Conservation (phyloP, 2,797 vertebrate genomes). For the Leuciscus waleckii region DNA sequence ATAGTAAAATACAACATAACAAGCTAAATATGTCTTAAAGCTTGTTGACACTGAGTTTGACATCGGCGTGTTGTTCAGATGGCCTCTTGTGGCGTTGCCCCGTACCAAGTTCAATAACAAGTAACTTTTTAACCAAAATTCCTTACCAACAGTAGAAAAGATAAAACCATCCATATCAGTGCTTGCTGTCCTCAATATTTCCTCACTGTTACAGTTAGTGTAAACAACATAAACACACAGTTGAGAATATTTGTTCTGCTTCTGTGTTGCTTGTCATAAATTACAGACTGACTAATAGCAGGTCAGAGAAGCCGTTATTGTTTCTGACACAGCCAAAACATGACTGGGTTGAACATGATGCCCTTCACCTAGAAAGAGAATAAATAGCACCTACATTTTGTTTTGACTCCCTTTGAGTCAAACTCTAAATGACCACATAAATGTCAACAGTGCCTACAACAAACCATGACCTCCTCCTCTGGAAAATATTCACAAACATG, state of each 20-base stretch:
- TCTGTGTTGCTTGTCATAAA: slow-evolving; percentile 6
- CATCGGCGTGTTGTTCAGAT: not conserved
- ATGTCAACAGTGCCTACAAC: not conserved
- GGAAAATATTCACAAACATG: slow-evolving; percentile 22
- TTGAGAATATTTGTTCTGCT: slow-evolving; percentile 17
- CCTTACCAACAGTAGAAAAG: not conserved
- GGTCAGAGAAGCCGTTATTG: not conserved
- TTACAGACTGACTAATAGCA: not conserved
- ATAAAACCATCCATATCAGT: not conserved
- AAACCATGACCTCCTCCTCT: slow-evolving; percentile 10
- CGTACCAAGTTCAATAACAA: not conserved
- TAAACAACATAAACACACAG: slow-evolving; percentile 5
- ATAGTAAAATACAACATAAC: not conserved
- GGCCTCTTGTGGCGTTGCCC: not conserved
- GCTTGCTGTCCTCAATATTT: not conserved
- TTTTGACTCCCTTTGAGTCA: slow-evolving; percentile 31
- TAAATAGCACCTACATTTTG: not conserved
- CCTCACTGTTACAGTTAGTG: not conserved
- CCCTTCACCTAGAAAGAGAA: slow-evolving; percentile 23
- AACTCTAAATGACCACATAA: slow-evolving; percentile 10
- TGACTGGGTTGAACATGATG: not conserved
- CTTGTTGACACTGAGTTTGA: not conserved
- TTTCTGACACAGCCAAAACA: slow-evolving; percentile 33
- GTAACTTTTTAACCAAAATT: slow-evolving; percentile 9
- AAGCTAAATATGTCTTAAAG: not conserved